Evolutionary conservation across 1,140 invertebrate genomes (phyloP).

Genomic region (Achatina immaculata): DNA sequence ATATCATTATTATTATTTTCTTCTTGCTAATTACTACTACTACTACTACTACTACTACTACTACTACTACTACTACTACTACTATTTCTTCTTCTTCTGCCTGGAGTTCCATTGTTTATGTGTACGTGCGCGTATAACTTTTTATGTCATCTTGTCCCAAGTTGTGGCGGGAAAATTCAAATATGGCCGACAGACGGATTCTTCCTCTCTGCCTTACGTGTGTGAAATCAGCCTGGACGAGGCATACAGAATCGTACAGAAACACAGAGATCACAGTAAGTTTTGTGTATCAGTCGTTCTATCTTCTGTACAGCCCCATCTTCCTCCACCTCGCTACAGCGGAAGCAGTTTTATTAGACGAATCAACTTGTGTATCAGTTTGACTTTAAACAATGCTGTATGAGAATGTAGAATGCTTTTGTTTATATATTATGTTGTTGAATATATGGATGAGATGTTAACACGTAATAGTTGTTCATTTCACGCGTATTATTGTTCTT

Average conservation of each 20-base stretch:
- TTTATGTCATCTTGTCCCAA: not conserved
- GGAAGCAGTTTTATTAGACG: not conserved
- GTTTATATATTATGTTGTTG: too few relatives aligned
- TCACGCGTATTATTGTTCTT: too few relatives aligned
- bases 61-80: not conserved
- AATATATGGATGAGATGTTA: too few relatives aligned
- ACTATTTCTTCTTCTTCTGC: not conserved
- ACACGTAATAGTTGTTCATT: too few relatives aligned
- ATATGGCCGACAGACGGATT: not conserved
- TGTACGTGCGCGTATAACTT: too few relatives aligned
- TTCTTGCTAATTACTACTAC: not conserved
- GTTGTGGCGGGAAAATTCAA: not conserved
- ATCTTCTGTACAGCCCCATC: too few relatives aligned
- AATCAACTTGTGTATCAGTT: not conserved
- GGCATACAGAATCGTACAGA: conserved; percentile 54
- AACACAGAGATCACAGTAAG: conserved; percentile 57
- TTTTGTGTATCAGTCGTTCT: not conserved
- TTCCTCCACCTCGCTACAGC: not conserved
- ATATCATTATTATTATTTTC: not conserved
- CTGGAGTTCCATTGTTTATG: too few relatives aligned
- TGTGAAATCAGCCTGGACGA: conserved; percentile 59
- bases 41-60: not conserved
- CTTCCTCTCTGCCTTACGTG: conserved; percentile 46
- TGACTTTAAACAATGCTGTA: not conserved
- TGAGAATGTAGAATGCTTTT: too few relatives aligned